Percentiles rank a stretch among this genome's conserved stretches.
Conservation (phyloP, 2,113 vertebrate species). For the Ancistrus triradiatus region DNA sequence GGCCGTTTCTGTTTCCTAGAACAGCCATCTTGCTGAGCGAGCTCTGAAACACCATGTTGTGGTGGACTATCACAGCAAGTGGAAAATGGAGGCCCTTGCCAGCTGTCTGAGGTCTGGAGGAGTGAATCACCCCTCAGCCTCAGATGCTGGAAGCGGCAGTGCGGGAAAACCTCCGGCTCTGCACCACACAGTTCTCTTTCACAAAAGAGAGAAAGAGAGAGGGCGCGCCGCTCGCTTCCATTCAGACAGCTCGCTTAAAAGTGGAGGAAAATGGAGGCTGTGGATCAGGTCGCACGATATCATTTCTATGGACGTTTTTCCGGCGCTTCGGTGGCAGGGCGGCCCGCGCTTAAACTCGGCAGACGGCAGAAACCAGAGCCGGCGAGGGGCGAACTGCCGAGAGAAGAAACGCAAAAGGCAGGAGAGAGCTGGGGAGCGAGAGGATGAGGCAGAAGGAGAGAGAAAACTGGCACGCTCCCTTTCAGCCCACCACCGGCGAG, state of each 20-base stretch:
- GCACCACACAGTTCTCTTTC: constrained; percentile 21
- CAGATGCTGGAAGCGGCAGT: constrained; percentile 12
- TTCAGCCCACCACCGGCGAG: constrained; percentile 68
- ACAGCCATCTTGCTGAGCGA: constrained; percentile 34
- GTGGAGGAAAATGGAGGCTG: constrained; percentile 39
- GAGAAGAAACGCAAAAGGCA: not conserved
- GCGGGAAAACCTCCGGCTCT: constrained; percentile 33
- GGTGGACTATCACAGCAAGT: constrained; percentile 27
- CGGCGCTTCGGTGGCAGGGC: constrained; percentile 10
- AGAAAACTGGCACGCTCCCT: constrained; percentile 60
- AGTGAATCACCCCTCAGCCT: constrained; percentile 41
- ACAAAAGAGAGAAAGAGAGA: not conserved
- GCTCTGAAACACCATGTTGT: constrained; percentile 38
- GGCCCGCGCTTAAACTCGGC: no score
- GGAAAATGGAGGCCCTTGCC: constrained; percentile 43
- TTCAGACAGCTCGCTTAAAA: constrained; percentile 48
- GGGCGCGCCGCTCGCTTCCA: constrained; percentile 41
- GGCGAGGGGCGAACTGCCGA: constrained; percentile 55
- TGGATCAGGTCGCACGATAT: constrained; percentile 55
- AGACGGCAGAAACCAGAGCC: no score
- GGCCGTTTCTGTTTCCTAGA: constrained; percentile 4
- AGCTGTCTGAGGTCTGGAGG: constrained; percentile 36
- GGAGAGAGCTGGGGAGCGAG: constrained; percentile 4
- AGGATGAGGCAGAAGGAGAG: constrained; percentile 50
- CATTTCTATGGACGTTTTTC: constrained; percentile 9